Conservation (phyloP, 2,113 vertebrate genomes). For the Harpagus bidentatus region DNA sequence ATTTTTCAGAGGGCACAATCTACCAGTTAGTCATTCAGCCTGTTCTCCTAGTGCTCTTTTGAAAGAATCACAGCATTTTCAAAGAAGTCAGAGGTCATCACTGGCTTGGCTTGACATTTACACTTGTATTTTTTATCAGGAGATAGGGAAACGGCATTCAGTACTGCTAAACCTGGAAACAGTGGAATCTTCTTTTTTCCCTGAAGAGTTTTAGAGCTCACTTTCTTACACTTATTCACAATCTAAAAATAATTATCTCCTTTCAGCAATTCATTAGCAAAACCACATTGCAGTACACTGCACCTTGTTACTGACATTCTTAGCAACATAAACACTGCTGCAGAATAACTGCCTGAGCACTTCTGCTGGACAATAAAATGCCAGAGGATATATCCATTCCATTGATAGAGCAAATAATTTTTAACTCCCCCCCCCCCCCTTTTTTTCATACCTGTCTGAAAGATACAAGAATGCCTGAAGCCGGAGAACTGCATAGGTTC, state of each 20-base stretch:
- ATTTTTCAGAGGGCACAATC: neutral
- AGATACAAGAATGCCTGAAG: neutral
- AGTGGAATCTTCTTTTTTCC: neutral
- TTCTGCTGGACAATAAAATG: neutral
- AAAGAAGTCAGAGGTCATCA: conserved; percentile 6
- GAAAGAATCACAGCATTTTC: neutral
- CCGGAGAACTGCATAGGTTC: neutral
- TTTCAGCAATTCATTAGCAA: conserved; percentile 6
- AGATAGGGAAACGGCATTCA: neutral
- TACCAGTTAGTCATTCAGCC: neutral
- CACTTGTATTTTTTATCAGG: neutral
- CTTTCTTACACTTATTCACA: neutral
- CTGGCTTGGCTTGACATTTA: conserved; percentile 32
- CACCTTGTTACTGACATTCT: neutral
- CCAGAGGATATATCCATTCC: neutral
- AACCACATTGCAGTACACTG: neutral
- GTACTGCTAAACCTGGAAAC: neutral
- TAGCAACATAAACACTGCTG: neutral
- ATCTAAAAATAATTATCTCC: conserved; percentile 23
- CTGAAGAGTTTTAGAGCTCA: neutral
- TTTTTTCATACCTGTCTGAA: neutral
- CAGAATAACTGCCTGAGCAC: neutral
- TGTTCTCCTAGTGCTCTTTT: conserved; percentile 5
- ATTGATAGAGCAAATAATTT: neutral
- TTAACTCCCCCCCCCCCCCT: neutral